phyloP scores from a whole-genome alignment of 2,113 vertebrate genomes.

The Cyanistes caeruleus region DNA sequence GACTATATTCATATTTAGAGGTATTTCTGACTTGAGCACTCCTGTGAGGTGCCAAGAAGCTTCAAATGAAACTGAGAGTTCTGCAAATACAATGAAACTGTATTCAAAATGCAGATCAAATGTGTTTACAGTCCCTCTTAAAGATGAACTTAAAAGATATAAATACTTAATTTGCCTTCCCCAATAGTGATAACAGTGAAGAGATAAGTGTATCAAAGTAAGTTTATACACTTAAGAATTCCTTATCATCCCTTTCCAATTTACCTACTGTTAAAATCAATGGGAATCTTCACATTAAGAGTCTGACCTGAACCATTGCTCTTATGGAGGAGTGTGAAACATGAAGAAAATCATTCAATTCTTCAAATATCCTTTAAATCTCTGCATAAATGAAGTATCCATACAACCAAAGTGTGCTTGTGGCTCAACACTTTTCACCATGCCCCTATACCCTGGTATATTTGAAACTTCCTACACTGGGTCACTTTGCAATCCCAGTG shows the following conservation, averaged over 20 bases:
- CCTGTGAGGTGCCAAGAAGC: background rate
- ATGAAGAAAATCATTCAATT: background rate
- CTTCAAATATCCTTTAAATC: background rate
- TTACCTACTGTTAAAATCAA: background rate
- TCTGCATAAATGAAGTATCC: background rate
- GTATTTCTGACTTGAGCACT: background rate
- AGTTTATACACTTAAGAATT: background rate
- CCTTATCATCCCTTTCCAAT: background rate
- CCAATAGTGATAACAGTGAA: background rate
- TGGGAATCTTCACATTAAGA: background rate
- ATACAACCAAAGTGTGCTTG: background rate
- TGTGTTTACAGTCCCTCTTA: background rate
- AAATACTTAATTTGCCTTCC: background rate
- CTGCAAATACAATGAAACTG: background rate
- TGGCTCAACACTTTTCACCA: background rate
- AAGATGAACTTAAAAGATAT: background rate
- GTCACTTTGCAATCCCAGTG: background rate
- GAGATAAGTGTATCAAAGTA: background rate
- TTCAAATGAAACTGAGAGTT: background rate
- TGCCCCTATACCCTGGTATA: too few relatives aligned
- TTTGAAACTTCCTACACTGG: fast-evolving
- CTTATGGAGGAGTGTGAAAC: background rate
- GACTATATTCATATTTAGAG: background rate
- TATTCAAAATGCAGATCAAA: background rate
- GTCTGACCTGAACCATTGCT: background rate